Base-by-base conservation (phyloP, 1,140 invertebrate species). In the Pseudomyrmex pallidus region DNA sequence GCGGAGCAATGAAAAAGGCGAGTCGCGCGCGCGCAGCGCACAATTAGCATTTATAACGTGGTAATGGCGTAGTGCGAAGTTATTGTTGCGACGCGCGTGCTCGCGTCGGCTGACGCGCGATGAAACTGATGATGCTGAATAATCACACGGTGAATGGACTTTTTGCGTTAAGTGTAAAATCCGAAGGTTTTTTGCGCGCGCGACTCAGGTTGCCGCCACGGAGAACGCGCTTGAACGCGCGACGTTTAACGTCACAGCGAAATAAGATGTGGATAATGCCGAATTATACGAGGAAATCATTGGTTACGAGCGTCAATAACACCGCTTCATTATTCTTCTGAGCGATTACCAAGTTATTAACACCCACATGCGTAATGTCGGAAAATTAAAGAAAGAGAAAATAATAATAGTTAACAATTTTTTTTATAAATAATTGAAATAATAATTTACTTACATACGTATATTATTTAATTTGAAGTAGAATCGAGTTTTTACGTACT, bases 1-100 rank as follows among this genome's bases (percentile, higher is more conserved):
- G 67, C 54, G 54, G 22, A 2, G 54, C 10, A 52, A 72, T 35
- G 35, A 83, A 68, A 83, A 80, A 70, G 72, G 44, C 22, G 54
- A 56, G 62, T 17, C 44, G 50, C 25, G 35, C 67, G 59, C n/a
- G n/a, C n/a, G 80, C 82, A 56, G 54, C 57, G 68, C 74, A 87
- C 80, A 87, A 88, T 88, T 87, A 88, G 77, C 87, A 83, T 87
- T 85, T 88, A 77, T 54, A 87, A 88, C 70, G 59, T 22, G 35
- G 67, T 77, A 84, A 84, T 54, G 74, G 61, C 22, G 74, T 12
- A n/a, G 64, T 17, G 64, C 80, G n/a, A 73, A 70, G 56, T 52
- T 63, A 76, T 86, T 76, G 84, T 83, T 35, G 70, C 7, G 64
- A 68, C 63, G 74, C 72, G 61, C 64, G 82, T 10, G 20, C 48